phyloP scores from a whole-genome alignment of 2,113 vertebrate species.

The Calyptomena viridis region DNA sequence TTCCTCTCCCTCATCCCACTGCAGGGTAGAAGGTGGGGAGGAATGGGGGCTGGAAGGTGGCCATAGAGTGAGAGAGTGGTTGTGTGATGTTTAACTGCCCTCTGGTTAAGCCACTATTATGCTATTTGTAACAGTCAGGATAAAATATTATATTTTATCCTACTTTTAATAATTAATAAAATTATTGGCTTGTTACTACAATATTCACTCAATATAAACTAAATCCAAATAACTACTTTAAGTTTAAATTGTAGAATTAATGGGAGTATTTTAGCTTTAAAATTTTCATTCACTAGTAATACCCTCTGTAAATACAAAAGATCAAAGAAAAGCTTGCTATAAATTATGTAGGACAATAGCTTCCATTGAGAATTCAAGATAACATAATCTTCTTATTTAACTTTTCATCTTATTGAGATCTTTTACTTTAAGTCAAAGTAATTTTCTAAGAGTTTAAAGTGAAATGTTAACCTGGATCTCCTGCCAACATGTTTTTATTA shows the following conservation, averaged over 20 bases:
- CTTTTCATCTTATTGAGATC: not conserved
- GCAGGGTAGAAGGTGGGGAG: too few species aligned
- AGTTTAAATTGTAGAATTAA: conserved; percentile 1
- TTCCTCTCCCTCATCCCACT: not conserved
- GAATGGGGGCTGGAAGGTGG: too few species aligned
- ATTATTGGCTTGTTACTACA: not conserved
- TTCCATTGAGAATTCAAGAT: conserved; percentile 15
- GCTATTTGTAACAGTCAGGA: not conserved
- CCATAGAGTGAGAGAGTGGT: not conserved
- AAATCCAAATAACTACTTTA: conserved; percentile 38
- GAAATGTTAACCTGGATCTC: not conserved
- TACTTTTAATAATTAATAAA: not conserved
- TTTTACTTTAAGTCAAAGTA: not conserved
- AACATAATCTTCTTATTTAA: not conserved
- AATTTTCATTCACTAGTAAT: not conserved
- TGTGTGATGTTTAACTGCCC: not conserved
- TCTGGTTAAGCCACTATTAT: not conserved
- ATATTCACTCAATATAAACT: not conserved
- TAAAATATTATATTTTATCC: not conserved
- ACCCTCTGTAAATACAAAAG: conserved; percentile 7
- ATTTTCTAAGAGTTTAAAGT: not conserved
- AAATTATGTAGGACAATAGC: conserved; percentile 37
- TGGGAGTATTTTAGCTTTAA: not conserved
- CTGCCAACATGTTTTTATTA: not conserved
- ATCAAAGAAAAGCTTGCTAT: conserved; percentile 45